Evolutionary conservation across 2,113 vertebrate species (phyloP).

Genomic region (Oncorhynchus clarkii): DNA sequence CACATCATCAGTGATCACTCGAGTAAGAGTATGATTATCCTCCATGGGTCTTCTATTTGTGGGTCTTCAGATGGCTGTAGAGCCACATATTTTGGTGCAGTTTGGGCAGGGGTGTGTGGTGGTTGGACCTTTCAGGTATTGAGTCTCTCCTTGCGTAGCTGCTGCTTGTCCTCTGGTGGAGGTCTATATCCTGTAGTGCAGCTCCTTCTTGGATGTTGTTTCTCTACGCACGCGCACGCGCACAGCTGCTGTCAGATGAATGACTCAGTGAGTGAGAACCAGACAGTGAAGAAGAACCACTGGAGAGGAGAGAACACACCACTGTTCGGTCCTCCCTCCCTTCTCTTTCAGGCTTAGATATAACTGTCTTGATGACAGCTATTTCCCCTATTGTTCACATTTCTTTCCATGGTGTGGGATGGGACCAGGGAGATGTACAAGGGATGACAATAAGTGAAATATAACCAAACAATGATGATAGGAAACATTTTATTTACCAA

Average conservation of each 20-base stretch:
- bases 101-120: too few species aligned
- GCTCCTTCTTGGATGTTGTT: too few species aligned
- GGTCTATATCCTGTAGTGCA: too few species aligned
- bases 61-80: too few species aligned
- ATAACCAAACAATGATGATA: background rate
- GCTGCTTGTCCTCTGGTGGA: too few species aligned
- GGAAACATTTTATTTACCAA: background rate
- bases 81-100: too few species aligned
- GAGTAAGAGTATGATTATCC: too few species aligned
- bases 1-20: too few species aligned
- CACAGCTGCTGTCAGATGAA: slow-evolving; percentile 16
- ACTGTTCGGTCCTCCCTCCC: background rate
- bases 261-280: background rate
- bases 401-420: background rate
- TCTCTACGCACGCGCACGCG: background rate
- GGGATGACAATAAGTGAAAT: background rate
- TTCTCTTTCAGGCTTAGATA: background rate
- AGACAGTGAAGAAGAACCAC: background rate
- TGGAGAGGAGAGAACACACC: background rate
- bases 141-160: too few species aligned
- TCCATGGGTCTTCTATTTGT: too few species aligned
- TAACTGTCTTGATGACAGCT: slow-evolving; percentile 10
- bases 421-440: background rate
- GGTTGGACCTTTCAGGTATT: too few species aligned
- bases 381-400: background rate